Evolutionary conservation across 2,113 vertebrate genomes (phyloP).

Genomic region (Phylloscopus trochilus): DNA sequence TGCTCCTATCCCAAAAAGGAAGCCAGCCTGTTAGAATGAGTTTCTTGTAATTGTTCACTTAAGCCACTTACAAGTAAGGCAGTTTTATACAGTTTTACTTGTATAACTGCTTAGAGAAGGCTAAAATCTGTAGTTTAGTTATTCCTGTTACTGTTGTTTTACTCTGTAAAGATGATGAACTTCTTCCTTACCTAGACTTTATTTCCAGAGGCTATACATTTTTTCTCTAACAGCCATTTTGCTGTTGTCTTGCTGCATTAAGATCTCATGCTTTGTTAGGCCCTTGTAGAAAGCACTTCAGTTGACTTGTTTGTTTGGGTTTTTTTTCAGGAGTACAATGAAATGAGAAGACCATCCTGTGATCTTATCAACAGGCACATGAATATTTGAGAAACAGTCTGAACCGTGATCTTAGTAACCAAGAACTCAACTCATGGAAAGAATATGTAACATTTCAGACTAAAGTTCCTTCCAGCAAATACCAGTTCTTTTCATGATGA

Average conservation of each 20-base stretch:
- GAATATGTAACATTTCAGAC: neutral
- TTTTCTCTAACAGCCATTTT: neutral
- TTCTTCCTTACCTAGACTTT: neutral
- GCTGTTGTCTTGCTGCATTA: neutral
- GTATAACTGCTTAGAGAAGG: neutral
- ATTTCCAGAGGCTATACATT: neutral
- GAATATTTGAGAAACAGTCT: constrained; percentile 10
- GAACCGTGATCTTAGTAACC: constrained; percentile 23
- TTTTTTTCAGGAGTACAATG: neutral
- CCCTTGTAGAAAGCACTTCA: neutral
- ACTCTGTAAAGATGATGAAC: neutral
- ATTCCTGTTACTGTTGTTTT: neutral
- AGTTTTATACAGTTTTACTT: neutral
- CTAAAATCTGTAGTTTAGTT: neutral
- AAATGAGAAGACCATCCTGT: neutral
- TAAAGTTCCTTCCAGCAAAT: neutral
- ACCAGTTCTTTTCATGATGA: neutral
- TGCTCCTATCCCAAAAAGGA: neutral
- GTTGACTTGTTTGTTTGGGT: neutral
- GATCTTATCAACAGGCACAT: neutral
- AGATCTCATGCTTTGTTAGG: neutral
- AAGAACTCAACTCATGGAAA: neutral
- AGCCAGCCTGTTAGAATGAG: neutral
- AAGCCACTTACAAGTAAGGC: neutral
- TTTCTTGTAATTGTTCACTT: neutral